Conservation (phyloP, 2,888 invertebrate species). For the Glyphotaelius pellucidus region DNA sequence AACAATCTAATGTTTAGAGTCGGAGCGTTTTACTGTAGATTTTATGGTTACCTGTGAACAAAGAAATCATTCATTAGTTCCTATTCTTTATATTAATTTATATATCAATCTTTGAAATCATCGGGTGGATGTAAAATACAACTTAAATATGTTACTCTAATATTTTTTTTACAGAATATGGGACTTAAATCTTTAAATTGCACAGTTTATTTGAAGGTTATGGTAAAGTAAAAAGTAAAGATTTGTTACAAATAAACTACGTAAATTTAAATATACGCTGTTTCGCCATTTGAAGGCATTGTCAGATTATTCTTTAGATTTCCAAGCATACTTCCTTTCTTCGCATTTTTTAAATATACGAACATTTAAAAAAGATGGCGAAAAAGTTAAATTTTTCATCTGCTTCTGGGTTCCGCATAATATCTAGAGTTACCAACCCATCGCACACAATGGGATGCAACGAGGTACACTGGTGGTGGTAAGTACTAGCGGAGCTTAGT, state of each 20-base stretch:
- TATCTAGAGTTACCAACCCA: constrained; percentile 6
- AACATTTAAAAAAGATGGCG: background rate
- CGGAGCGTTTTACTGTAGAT: background rate
- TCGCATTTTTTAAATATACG: background rate
- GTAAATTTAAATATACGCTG: background rate
- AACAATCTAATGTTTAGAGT: background rate
- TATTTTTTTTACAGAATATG: background rate
- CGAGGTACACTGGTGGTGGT: background rate
- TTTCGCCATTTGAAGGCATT: background rate
- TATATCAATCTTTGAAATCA: background rate
- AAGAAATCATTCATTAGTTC: background rate
- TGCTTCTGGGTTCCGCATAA: background rate
- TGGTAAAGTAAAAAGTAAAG: too few relatives aligned
- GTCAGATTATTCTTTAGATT: background rate
- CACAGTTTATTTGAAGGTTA: too few relatives aligned
- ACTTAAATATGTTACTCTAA: background rate
- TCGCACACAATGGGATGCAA: constrained; percentile 20
- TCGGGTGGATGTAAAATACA: background rate
- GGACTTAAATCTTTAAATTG: too few relatives aligned
- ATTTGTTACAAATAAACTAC: too few relatives aligned
- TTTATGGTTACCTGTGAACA: background rate
- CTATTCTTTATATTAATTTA: background rate
- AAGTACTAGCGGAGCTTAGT: constrained; percentile 11
- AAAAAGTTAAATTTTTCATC: background rate
- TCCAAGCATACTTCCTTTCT: background rate